Percentiles rank a stretch among this genome's conserved stretches.
Evolutionary conservation across 1,140 invertebrate genomes (phyloP).

Genomic region (Drosophila jambulina): DNA sequence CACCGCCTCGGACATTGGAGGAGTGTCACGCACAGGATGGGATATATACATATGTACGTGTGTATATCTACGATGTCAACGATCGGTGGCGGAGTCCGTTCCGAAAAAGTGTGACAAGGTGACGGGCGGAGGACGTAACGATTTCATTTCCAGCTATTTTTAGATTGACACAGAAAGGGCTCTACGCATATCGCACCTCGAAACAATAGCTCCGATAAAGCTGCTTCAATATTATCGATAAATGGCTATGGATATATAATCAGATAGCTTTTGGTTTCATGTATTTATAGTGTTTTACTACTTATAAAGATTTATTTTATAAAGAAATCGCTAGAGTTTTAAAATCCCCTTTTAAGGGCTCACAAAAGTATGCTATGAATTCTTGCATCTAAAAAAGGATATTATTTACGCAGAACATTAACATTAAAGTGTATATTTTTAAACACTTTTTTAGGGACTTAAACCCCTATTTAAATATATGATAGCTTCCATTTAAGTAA

Average conservation of each 20-base stretch:
- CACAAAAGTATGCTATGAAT: not conserved
- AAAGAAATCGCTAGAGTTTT: not conserved
- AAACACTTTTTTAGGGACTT: no score
- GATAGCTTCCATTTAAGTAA: no score
- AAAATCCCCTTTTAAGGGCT: not conserved
- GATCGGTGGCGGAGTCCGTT: constrained; percentile 12
- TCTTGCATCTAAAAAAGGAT: no score
- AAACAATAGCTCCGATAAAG: not conserved
- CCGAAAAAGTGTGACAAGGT: constrained; percentile 32
- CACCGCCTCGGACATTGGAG: constrained; percentile 17
- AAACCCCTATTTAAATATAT: no score
- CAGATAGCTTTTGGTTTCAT: not conserved
- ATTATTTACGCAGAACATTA: no score
- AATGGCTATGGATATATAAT: not conserved
- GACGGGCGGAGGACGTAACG: not conserved
- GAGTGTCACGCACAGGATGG: constrained; percentile 18
- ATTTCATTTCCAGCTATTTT: constrained; percentile 7
- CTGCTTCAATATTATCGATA: not conserved
- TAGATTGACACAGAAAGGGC: constrained; percentile 24
- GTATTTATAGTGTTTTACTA: not conserved
- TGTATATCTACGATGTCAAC: not conserved
- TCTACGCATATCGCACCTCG: not conserved
- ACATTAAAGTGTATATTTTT: no score
- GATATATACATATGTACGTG: not conserved
- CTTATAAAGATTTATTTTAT: not conserved